Evolutionary conservation across 2,888 invertebrate species (phyloP).

Genomic region (Lasioglossum figueresi): DNA sequence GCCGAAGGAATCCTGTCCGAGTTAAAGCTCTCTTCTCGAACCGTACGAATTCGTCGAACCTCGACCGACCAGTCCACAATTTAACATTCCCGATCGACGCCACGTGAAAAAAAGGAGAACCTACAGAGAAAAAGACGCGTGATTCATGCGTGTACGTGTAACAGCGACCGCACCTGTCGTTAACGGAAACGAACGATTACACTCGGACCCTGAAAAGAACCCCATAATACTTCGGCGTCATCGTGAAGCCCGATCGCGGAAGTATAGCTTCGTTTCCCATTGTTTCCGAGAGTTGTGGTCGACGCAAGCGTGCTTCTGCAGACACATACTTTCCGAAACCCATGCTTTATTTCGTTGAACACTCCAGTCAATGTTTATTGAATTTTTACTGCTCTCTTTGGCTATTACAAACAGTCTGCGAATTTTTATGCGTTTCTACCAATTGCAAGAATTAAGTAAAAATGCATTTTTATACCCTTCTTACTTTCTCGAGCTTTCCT

Average conservation of each 20-base stretch:
- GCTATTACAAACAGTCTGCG: too few species aligned
- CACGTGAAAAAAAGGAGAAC: conserved; percentile 18
- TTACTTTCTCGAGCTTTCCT: not conserved
- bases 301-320: not conserved
- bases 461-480: too few species aligned
- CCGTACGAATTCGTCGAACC: conserved; percentile 13
- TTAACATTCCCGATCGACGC: conserved; percentile 31
- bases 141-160: conserved; percentile 37
- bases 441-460: too few species aligned
- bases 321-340: not conserved
- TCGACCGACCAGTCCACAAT: not conserved
- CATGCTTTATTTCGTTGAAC: not conserved
- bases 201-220: conserved; percentile 63
- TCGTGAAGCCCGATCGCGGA: conserved; percentile 19
- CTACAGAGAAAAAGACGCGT: conserved; percentile 42
- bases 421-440: too few species aligned
- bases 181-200: conserved; percentile 77
- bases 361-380: not conserved
- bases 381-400: not conserved
- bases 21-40: conserved; percentile 4
- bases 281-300: conserved; percentile 13
- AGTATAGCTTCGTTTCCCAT: conserved; percentile 5
- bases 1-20: not conserved
- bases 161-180: conserved; percentile 73
- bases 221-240: conserved; percentile 43